Evolutionary conservation across 2,888 invertebrate genomes (phyloP).

Genomic region (Thecophora atra): DNA sequence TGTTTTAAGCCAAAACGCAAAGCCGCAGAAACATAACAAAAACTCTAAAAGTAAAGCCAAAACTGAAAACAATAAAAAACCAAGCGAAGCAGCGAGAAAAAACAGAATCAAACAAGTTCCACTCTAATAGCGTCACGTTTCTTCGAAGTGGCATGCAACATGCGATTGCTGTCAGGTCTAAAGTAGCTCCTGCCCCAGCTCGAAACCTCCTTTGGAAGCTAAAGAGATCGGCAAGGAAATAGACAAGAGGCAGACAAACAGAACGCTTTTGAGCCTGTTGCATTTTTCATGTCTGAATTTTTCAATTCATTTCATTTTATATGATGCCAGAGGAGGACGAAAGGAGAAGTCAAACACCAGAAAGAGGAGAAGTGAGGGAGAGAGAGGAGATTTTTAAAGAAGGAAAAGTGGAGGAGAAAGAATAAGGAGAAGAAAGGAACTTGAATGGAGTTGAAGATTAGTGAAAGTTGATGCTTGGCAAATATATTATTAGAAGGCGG

Average conservation of each 20-base stretch:
- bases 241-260: not conserved
- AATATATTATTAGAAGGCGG: not conserved
- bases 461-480: not conserved
- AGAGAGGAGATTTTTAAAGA: not conserved
- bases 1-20: constrained; percentile 40
- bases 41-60: not conserved
- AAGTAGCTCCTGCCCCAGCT: not conserved
- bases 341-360: not conserved
- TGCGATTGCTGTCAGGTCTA: constrained; percentile 19
- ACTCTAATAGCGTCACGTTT: constrained; percentile 36
- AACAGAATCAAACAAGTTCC: constrained; percentile 25
- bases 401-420: not conserved
- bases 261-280: constrained; percentile 32
- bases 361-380: not conserved
- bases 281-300: constrained; percentile 33
- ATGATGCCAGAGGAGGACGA: not conserved
- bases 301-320: constrained; percentile 21
- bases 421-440: not conserved
- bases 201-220: not conserved
- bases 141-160: constrained; percentile 22
- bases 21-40: constrained; percentile 20
- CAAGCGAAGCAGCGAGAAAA: not conserved
- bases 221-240: not conserved
- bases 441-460: no score
- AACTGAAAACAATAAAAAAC: not conserved